Conservation (phyloP, 2,888 invertebrate genomes). For the Mesochorus sp. region DNA sequence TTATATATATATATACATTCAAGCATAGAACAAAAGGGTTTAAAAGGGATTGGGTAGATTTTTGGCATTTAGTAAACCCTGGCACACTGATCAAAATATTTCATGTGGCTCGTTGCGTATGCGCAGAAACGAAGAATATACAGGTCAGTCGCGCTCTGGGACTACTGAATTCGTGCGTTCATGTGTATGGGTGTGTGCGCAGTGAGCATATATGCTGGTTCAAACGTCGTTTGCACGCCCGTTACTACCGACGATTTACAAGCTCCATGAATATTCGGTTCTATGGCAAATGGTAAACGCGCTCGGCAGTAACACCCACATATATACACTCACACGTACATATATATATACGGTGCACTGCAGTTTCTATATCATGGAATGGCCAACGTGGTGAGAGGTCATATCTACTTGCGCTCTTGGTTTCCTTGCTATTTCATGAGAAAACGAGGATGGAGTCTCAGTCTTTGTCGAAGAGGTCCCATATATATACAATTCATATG, state of each 20-base stretch:
- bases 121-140: conserved; percentile 2
- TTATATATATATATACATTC: background rate
- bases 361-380: conserved; percentile 51
- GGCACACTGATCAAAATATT: conserved; percentile 41
- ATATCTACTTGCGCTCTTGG: conserved; percentile 33
- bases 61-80: conserved; percentile 15
- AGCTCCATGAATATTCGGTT: conserved; percentile 57
- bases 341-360: background rate
- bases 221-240: conserved; percentile 16
- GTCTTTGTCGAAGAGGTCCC: conserved; percentile 21
- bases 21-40: background rate
- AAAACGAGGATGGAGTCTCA: conserved; percentile 6
- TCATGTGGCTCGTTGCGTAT: conserved; percentile 20
- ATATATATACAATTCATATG: background rate
- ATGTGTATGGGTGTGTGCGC: background rate
- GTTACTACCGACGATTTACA: conserved; percentile 45
- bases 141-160: background rate
- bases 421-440: conserved; percentile 42
- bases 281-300: background rate
- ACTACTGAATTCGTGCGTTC: background rate
- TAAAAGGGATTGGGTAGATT: background rate
- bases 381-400: conserved; percentile 22
- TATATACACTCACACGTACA: background rate
- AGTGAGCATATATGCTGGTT: too few relatives aligned
- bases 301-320: conserved; percentile 4